Evolutionary conservation across 2,113 vertebrate genomes (phyloP).

Genomic region (Manacus vitellinus): DNA sequence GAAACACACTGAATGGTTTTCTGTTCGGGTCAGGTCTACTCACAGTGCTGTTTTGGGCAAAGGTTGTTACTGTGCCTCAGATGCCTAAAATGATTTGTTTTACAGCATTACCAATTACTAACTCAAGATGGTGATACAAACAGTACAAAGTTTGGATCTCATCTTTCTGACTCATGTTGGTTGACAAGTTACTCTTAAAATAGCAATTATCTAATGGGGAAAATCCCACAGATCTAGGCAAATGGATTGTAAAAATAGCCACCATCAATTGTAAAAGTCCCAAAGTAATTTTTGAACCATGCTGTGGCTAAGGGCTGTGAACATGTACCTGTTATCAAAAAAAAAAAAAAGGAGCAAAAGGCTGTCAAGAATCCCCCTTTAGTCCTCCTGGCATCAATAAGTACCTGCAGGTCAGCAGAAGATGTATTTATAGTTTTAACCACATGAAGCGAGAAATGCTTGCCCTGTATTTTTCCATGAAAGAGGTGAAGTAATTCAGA

Average conservation of each 20-base stretch:
- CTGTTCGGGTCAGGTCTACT: not conserved
- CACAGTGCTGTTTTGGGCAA: not conserved
- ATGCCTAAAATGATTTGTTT: slow-evolving; percentile 53
- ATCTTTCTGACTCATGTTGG: slow-evolving; percentile 23
- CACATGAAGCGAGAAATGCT: slow-evolving; percentile 42
- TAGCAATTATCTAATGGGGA: slow-evolving; percentile 64
- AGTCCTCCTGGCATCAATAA: slow-evolving; percentile 24
- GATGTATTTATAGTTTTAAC: slow-evolving; percentile 53
- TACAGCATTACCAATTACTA: slow-evolving; percentile 65
- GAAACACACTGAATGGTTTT: not conserved
- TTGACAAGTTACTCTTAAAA: slow-evolving; percentile 70
- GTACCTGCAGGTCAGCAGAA: slow-evolving; percentile 49
- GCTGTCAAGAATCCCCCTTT: not conserved
- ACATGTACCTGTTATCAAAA: slow-evolving; percentile 11
- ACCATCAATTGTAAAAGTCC: not conserved
- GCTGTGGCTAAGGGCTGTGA: not conserved
- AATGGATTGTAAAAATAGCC: slow-evolving; percentile 60
- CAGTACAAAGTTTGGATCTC: slow-evolving; percentile 67
- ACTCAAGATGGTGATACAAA: slow-evolving; percentile 76
- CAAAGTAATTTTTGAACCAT: not conserved
- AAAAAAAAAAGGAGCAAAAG: not conserved
- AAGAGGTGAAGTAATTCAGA: slow-evolving; percentile 50
- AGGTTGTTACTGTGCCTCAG: slow-evolving; percentile 27
- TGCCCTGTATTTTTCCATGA: slow-evolving; percentile 57
- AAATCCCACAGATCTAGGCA: slow-evolving; percentile 56